A percentile compares a stretch with the other conserved stretches of the same genome.
Conservation (phyloP, 2,888 invertebrate genomes). For the Nephrotoma guestfalica region DNA sequence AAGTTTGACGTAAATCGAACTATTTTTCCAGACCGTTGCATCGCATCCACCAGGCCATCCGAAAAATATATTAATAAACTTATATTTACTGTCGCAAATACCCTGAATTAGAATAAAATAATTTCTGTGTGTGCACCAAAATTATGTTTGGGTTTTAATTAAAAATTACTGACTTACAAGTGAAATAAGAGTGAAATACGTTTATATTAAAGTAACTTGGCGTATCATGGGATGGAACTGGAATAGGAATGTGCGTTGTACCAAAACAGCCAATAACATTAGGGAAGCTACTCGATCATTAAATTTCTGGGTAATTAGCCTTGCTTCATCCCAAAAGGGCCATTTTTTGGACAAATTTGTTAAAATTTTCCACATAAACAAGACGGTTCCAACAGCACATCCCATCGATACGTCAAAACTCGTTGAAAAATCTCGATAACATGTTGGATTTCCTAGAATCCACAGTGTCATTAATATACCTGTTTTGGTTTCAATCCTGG, state of each 20-base stretch:
- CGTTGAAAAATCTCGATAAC: neutral
- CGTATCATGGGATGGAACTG: neutral
- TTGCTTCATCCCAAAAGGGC: neutral
- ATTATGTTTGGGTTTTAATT: neutral
- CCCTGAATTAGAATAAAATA: neutral
- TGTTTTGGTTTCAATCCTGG: neutral
- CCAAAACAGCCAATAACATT: neutral
- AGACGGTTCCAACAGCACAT: neutral
- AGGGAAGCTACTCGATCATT: neutral
- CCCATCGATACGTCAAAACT: neutral
- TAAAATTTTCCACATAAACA: neutral
- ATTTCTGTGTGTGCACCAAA: neutral
- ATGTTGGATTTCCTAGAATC: neutral
- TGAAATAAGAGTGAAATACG: neutral
- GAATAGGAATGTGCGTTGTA: neutral
- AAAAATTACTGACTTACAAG: neutral
- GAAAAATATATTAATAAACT: neutral
- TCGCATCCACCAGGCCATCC: constrained; percentile 2
- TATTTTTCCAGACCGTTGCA: neutral
- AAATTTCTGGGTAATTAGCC: neutral
- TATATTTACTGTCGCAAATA: constrained; percentile 4
- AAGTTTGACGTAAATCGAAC: neutral
- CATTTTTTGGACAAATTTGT: neutral
- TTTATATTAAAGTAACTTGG: neutral
- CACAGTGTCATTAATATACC: neutral